Percentiles rank a stretch among this genome's conserved stretches.
Conservation (phyloP, 2,113 vertebrate species). For the Pachypanchax playfairii region DNA sequence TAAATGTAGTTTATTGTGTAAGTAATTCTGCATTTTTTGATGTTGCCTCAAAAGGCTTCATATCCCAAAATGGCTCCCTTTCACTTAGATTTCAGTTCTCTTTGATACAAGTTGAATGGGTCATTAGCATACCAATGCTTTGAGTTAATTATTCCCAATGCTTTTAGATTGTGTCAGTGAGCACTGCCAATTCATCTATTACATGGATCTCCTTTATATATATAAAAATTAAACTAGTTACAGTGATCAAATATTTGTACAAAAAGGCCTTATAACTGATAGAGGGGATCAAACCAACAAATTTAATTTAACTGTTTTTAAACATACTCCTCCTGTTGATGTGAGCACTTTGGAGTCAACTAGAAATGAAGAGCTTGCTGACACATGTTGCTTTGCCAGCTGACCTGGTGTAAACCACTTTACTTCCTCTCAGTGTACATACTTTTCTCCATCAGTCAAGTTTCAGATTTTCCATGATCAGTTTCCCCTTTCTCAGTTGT, state of each 20-base stretch:
- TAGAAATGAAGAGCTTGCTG: background rate
- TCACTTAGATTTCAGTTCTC: slow-evolving; percentile 12
- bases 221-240: no score
- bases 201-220: background rate
- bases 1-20: slow-evolving; percentile 11
- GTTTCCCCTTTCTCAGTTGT: fast-evolving
- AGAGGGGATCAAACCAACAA: no score
- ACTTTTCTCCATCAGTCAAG: background rate
- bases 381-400: background rate
- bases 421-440: background rate
- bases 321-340: background rate
- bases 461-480: background rate
- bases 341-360: background rate
- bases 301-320: no score
- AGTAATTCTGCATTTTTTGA: slow-evolving; percentile 8
- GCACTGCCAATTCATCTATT: slow-evolving; percentile 13
- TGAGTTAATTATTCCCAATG: slow-evolving; percentile 19
- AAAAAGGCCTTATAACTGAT: no score
- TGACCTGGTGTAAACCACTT: background rate
- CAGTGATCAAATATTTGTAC: no score
- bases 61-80: slow-evolving; percentile 3
- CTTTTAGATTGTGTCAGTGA: slow-evolving; percentile 17
- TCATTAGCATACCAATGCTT: slow-evolving; percentile 23
- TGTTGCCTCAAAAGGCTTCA: background rate
- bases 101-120: slow-evolving; percentile 30